Conservation (phyloP, 2,113 vertebrate species). For the Labeo rohita region DNA sequence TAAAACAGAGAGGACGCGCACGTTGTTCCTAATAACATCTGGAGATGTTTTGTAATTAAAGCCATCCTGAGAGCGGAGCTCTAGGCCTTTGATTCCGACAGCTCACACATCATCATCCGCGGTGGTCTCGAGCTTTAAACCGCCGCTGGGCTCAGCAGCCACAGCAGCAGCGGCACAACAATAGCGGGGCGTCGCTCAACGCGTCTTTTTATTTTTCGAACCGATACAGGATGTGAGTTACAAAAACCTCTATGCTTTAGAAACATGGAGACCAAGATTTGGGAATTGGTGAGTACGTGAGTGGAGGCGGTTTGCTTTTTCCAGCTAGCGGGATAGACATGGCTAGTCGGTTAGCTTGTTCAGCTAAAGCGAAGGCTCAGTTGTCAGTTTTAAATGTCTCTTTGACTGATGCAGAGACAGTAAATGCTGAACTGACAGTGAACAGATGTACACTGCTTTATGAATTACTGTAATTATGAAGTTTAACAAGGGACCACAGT, state of each 20-base stretch:
- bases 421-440: background rate
- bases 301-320: background rate
- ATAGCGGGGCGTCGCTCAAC: background rate
- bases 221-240: constrained; percentile 28
- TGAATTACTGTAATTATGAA: background rate
- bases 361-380: background rate
- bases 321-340: background rate
- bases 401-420: background rate
- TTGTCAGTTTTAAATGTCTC: background rate
- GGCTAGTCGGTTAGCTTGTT: constrained; percentile 21
- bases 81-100: constrained; percentile 22
- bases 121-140: constrained; percentile 36
- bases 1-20: background rate
- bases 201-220: background rate
- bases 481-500: background rate
- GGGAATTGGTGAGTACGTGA: constrained; percentile 41
- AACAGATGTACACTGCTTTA: background rate
- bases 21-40: background rate
- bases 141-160: background rate
- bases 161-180: background rate
- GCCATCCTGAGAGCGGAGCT: background rate
- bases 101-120: background rate
- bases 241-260: background rate
- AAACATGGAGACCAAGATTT: constrained; percentile 33
- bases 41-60: background rate